Evolutionary conservation across 2,888 invertebrate species (phyloP), one percentile per base, ranked within the genome.

Genomic region (Drosophila robusta): DNA sequence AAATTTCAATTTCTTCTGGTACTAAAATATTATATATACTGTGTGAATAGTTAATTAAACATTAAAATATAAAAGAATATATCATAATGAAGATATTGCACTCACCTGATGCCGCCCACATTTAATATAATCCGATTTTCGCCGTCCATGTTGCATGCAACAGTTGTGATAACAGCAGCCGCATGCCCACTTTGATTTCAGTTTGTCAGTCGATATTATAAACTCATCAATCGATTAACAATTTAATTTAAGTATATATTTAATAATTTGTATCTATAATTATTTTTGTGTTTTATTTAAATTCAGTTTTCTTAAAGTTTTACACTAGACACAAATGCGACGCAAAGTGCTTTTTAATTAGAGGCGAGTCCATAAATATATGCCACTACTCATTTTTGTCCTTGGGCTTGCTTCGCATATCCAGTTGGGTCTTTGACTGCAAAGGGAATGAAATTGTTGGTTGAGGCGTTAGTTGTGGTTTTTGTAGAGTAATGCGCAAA

Each of bases 61-160:
- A 32, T 26, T 36, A 9, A 34, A 22, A 34, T 54, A 22, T 3
- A 22, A 6, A 8, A 4, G 6, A 41, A 12, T 16, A 39, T 26
- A 38, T 45, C 0, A 12, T n/a, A 29, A 12, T 45, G 8, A 14
- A 45, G 18, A 24, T 12, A 42, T 51, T 38, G 32, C 14, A 70
- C 92, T 90, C 80, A 96, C 93, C 97, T 95, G 92, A 98, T 97
- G 75, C 98, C 98, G 77, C 98, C 98, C 91, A 98, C 97, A 93
- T 98, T 98, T 91, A 98, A 94, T 92, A 98, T 97, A 90, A 98
- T 97, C 91, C 98, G 95, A 93, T 98, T 97, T 94, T 98, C 98
- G 80, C 97, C 96, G 95, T 97, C 97, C 96, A 96, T 96, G 90
- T 85, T 91, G 87, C 86, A 79, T 77, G 86, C 85, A 89, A 88